phyloP scores from a whole-genome alignment of 2,888 invertebrate genomes.

The Eilema griseolum region DNA sequence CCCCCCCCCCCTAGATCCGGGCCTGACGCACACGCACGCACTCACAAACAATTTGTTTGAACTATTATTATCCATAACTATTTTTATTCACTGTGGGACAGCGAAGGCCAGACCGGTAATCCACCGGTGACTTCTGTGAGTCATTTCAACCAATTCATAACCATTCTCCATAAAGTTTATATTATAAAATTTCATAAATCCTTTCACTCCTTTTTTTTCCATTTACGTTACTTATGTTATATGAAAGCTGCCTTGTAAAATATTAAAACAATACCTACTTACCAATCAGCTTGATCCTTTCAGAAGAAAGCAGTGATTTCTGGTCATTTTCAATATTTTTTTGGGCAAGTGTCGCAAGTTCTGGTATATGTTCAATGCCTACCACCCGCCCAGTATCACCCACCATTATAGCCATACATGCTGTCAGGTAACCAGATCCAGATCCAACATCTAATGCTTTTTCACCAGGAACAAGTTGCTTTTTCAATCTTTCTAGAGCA shows the following conservation, averaged over 20 bases:
- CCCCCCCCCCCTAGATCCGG: too few species aligned
- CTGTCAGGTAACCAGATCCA: conserved; percentile 97
- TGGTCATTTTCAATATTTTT: conserved; percentile 93
- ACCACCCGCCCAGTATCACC: conserved; percentile 90
- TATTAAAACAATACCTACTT: conserved; percentile 51
- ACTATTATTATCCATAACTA: too few species aligned
- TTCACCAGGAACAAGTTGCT: conserved; percentile 91
- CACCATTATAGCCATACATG: conserved; percentile 95
- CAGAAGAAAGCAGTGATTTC: conserved; percentile 89
- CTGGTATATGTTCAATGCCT: conserved; percentile 96
- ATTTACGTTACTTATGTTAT: too few species aligned
- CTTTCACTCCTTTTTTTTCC: too few species aligned
- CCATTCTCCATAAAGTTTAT: too few species aligned
- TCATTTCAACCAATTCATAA: too few species aligned
- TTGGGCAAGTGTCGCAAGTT: conserved; percentile 91
- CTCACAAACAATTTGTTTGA: too few species aligned
- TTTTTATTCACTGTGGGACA: too few species aligned
- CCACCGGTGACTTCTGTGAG: too few species aligned
- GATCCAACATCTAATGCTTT: conserved; percentile 96
- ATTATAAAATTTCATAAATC: too few species aligned
- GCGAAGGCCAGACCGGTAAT: too few species aligned
- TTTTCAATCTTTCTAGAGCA: conserved; percentile 94
- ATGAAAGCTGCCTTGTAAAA: background rate
- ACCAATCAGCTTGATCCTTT: conserved; percentile 91
- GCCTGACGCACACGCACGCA: too few species aligned